Base-by-base conservation (phyloP, 2,113 vertebrate species). In the Gallinago media region DNA sequence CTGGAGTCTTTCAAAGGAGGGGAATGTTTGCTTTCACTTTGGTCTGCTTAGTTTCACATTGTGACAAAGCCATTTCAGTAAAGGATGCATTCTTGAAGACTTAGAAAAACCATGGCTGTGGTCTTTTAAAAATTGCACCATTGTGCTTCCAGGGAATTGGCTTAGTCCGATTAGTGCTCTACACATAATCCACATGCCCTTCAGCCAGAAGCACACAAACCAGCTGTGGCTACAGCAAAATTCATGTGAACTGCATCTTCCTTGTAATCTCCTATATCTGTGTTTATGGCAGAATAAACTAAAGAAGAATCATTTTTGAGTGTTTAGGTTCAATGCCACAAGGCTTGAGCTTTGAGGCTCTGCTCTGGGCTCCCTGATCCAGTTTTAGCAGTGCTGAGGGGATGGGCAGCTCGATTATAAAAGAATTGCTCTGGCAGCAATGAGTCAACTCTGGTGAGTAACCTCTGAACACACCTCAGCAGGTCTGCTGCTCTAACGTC, bases 11-110 rank as follows among this genome's bases (percentile, higher is more conserved):
- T 79, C 86, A 70, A 77, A 55, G 66, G 6, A 46, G 70, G 36
- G n/a, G 31, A 68, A 65, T 81, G 56, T 95, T 94, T 94, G 88
- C 96, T 96, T 96, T 96, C 80, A 34, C 75, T 96, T 84, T 3
- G 11, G 61, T 47, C 88, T 85, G 65, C 92, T 85, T 72, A 79
- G 76, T 81, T 94, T 73, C 73, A 52, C 49, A 13, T n/a, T 81
- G 85, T 86, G 88, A 92, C 94, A 93, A 87, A 95, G 38, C 82
- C 83, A 42, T 96, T 84, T 75, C 86, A 78, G 61, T 68, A 50
- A 91, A 34, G 40, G 91, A 81, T 85, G 62, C 40, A 32, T 77
- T 93, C 12, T 54, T 31, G n/a, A 52, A 86, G 76, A 77, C 52
- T 81, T 56, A 75, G 52, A 46, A 92, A 80, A 95, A 61, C 3